A percentile compares a stretch with the other conserved stretches of the same genome.
These are phyloP conservation scores for Kuschelorhynchus macadamiae DNA, from an alignment of 2,888 invertebrate genomes.

Conservation along the genomic window DNA sequence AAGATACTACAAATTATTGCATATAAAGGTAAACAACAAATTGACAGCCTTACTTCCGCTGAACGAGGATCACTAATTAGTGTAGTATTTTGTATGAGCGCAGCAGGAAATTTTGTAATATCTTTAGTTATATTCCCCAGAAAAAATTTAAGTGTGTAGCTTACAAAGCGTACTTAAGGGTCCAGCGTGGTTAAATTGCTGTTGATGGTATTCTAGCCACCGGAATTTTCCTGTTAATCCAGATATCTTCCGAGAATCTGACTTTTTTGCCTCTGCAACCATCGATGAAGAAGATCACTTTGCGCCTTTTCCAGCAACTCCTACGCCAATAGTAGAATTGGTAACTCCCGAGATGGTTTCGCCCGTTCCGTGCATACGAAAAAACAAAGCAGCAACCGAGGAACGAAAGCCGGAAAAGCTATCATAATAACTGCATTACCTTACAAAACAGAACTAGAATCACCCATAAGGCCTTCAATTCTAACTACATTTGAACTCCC, in stretches of 20 bases:
- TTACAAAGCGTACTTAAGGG: not conserved
- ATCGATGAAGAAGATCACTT: not conserved
- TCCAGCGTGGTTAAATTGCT: slow-evolving; percentile 7
- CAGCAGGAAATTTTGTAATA: not conserved
- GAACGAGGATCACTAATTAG: not conserved
- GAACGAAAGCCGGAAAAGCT: not conserved
- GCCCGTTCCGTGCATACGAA: too few species aligned
- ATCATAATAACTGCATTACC: slow-evolving; percentile 1
- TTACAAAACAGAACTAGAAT: slow-evolving; percentile 3
- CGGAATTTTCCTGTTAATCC: slow-evolving; percentile 1
- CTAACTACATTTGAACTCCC: not conserved
- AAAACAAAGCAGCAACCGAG: slow-evolving; percentile 1
- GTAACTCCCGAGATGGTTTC: too few species aligned
- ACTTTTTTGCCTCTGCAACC: slow-evolving; percentile 1
- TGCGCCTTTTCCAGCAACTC: not conserved
- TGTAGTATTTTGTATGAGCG: slow-evolving; percentile 1
- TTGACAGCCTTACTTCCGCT: too few species aligned
- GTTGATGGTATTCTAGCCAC: not conserved
- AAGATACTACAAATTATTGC: too few species aligned
- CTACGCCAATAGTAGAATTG: too few species aligned
- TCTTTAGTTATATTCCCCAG: too few species aligned
- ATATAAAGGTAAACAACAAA: too few species aligned
- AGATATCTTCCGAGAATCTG: slow-evolving; percentile 1
- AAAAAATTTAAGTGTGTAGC: too few species aligned
- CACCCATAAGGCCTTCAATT: too few species aligned